phyloP scores from a whole-genome alignment of 2,113 vertebrate species.

The Nannobrachium achirus region DNA sequence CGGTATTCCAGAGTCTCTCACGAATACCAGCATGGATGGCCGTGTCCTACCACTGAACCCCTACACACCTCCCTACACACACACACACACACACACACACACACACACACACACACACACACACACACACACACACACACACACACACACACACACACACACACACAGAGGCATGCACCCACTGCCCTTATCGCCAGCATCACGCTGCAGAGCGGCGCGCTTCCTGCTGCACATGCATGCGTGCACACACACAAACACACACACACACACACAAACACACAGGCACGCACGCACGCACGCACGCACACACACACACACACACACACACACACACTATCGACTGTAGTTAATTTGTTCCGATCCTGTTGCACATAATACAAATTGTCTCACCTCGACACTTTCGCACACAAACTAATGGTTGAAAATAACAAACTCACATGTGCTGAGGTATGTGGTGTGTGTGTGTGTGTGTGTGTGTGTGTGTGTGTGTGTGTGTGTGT shows the following conservation, averaged over 20 bases:
- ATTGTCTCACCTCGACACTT: conserved; percentile 32
- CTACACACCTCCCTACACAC: conserved; percentile 58
- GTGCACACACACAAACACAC: neutral
- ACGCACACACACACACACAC: conserved; percentile 11
- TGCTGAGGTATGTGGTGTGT: conserved; percentile 18
- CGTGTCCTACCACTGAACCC: conserved; percentile 80
- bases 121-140: conserved; percentile 15
- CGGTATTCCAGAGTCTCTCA: conserved; percentile 74
- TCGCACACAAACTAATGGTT: conserved; percentile 5
- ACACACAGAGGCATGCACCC: neutral
- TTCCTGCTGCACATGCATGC: conserved; percentile 55
- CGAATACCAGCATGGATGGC: conserved; percentile 81
- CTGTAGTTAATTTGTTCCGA: conserved; percentile 40
- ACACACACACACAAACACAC: conserved; percentile 28
- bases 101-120: conserved; percentile 32
- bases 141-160: conserved; percentile 2
- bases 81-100: conserved; percentile 38
- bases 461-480: conserved; percentile 30
- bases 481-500: conserved; percentile 19
- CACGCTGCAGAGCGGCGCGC: conserved; percentile 39
- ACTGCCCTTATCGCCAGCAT: conserved; percentile 69
- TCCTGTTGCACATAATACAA: conserved; percentile 48
- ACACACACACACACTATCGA: neutral
- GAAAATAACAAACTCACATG: conserved; percentile 34
- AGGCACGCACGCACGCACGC: neutral